Conservation (phyloP, 2,113 vertebrate genomes). For the Brachyhypopomus occidentalis region DNA sequence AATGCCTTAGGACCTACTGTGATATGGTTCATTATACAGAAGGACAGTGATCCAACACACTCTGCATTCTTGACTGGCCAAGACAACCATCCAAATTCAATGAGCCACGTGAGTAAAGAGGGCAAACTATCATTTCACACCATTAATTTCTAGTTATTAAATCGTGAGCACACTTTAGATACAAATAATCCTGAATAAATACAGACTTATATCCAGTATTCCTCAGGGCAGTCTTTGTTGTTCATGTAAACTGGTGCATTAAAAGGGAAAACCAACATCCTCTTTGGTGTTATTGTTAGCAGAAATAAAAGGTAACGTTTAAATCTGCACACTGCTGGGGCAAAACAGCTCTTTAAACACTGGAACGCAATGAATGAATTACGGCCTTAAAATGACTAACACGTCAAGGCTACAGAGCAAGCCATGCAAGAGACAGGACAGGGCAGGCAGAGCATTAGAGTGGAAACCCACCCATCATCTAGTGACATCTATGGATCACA, state of each 20-base stretch:
- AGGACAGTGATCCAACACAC: background rate
- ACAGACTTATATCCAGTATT: background rate
- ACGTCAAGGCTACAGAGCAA: background rate
- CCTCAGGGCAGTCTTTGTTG: background rate
- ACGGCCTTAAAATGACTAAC: background rate
- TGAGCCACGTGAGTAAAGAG: too few relatives aligned
- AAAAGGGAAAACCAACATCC: background rate
- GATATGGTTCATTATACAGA: background rate
- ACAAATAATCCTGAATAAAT: background rate
- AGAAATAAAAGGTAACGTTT: background rate
- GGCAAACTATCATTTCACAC: too few relatives aligned
- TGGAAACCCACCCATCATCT: background rate
- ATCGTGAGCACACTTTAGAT: background rate
- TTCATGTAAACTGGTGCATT: background rate
- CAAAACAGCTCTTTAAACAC: background rate
- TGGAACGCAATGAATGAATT: background rate
- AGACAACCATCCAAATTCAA: too few relatives aligned
- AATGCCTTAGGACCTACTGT: background rate
- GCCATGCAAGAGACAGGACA: background rate
- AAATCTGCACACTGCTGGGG: background rate
- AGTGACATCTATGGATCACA: conserved; percentile 10
- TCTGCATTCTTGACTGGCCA: too few relatives aligned
- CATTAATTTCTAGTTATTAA: background rate
- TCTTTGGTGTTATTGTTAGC: background rate
- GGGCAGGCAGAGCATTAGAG: background rate